Conservation (phyloP, 1,140 invertebrate species). For the Drosophila malerkotliana region DNA sequence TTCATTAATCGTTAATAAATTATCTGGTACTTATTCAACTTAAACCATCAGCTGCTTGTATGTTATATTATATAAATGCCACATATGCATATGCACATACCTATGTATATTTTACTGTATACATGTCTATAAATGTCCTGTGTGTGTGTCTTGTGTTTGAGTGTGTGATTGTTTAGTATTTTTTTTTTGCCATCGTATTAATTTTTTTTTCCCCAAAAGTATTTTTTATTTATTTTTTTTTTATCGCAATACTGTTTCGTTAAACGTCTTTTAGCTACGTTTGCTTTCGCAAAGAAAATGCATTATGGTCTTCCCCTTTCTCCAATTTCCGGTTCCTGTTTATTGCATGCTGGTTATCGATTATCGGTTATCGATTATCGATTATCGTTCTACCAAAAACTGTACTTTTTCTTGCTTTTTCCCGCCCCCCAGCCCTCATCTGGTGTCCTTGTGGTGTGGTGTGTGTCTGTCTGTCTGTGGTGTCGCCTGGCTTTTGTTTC, state of each 20-base stretch:
- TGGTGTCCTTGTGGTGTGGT: conserved; percentile 5
- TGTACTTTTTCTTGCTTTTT: background rate
- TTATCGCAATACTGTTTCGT: conserved; percentile 69
- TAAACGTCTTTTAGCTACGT: conserved; percentile 14
- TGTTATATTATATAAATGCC: conserved; percentile 75
- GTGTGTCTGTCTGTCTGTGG: conserved; percentile 2
- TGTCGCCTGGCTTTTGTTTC: conserved; percentile 1
- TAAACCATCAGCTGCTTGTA: conserved; percentile 61
- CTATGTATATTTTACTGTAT: conserved; percentile 16
- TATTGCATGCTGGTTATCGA: conserved; percentile 16
- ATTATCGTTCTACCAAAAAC: background rate
- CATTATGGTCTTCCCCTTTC: conserved; percentile 23
- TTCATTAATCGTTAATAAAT: conserved; percentile 74
- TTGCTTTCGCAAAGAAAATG: conserved; percentile 32
- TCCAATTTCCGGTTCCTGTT: background rate
- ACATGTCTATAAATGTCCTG: conserved; percentile 23
- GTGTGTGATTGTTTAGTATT: conserved; percentile 26
- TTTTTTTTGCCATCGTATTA: conserved; percentile 1
- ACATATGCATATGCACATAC: conserved; percentile 55
- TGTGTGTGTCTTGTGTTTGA: background rate
- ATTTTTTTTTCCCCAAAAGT: background rate
- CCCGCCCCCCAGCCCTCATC: background rate
- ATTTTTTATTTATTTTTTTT: background rate
- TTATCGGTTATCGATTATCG: background rate
- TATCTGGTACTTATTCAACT: conserved; percentile 76